Evolutionary conservation across 2,797 vertebrate species (phyloP), one percentile per base, ranked within the genome.

Genomic region (Lutjanus campechanus): DNA sequence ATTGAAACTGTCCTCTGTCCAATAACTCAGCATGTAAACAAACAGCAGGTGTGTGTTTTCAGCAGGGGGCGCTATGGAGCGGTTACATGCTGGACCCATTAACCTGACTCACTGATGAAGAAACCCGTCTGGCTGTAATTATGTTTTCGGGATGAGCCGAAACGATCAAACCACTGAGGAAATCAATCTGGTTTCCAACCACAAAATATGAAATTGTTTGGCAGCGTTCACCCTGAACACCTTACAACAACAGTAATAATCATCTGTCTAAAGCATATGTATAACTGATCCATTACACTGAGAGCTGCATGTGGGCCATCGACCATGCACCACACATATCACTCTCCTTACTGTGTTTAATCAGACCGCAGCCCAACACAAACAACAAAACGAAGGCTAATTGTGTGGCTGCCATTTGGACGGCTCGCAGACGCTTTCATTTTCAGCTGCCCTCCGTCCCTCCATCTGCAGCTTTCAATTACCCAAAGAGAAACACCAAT

Each of bases 391-490:
- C 64, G 10, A 63, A 65, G 82, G 84, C 61, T 82, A 72, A 88
- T 77, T 85, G 83, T 19, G 10, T 11, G 36, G 56, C 71, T 64
- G 85, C 85, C 78, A 78, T 85, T 89, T 84, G 91, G 82, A 88
- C 58, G 47, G 5, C 68, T 71, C 68, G 77, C 66, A 73, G 69
- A 64, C 53, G 8, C 71, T 86, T 78, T 80, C 43, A 72, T 75
- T 84, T 62, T 60, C 71, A 70, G 79, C 78, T 40, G 74, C 81
- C 81, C 82, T 74, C 75, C 2, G 56, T 84, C 72, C 65, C 47
- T 86, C 82, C 79, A 79, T 87, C 73, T 87, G 86, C 75, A 81
- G 80, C 77, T 76, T 80, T 84, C 86, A 90, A 81, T 82, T 69
- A 81, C 29, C 0, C 69, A 62, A 46, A 49, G 59, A 79, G 50